Evolutionary conservation across 2,113 vertebrate species (phyloP).

Genomic region (Rynchops niger): DNA sequence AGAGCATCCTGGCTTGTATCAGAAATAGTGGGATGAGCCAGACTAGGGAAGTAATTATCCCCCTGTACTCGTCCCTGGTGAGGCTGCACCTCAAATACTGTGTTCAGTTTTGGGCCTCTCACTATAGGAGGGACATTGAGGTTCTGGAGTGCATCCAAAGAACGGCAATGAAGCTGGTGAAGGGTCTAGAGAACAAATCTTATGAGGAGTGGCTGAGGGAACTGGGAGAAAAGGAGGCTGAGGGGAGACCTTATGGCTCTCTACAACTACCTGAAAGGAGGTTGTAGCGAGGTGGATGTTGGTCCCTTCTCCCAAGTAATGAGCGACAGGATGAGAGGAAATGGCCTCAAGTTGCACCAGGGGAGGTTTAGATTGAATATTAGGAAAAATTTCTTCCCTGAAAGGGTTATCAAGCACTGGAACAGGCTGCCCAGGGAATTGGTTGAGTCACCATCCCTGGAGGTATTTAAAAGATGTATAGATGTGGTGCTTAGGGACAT

Average conservation of each 20-base stretch:
- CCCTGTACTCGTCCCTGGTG: neutral
- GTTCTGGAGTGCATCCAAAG: neutral
- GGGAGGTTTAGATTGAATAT: neutral
- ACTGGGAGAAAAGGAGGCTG: neutral
- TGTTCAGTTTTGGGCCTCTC: neutral
- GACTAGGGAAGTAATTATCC: neutral
- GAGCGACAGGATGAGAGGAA: neutral
- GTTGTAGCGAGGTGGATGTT: neutral
- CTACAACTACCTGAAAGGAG: neutral
- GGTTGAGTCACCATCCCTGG: too few relatives aligned
- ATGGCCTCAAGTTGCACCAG: neutral
- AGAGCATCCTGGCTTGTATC: neutral
- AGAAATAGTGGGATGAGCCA: neutral
- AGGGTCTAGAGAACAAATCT: neutral
- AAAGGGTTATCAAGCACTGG: too few relatives aligned
- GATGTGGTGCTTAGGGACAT: too few relatives aligned
- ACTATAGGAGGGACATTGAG: neutral
- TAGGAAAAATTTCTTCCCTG: neutral
- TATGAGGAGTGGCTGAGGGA: neutral
- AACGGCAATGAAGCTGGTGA: neutral
- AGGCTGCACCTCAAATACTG: neutral
- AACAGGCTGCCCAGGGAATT: too few relatives aligned
- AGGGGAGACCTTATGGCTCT: neutral
- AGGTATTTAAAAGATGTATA: too few relatives aligned
- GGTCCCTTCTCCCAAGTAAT: neutral